phyloP scores from a whole-genome alignment of 2,888 invertebrate genomes.

The Himalopsyche tibetana region DNA sequence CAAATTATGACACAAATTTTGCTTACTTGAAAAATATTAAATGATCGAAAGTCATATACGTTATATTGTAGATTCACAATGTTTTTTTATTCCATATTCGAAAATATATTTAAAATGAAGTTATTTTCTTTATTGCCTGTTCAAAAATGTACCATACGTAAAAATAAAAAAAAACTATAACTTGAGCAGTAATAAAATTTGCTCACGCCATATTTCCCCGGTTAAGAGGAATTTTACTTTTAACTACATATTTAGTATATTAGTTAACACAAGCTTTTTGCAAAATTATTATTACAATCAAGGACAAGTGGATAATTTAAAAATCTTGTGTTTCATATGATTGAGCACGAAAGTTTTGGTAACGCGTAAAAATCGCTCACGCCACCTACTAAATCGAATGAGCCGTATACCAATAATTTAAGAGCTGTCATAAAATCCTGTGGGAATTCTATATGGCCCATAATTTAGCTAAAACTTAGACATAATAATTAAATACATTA shows the following conservation, averaged over 20 bases:
- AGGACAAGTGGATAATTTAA: conserved; percentile 44
- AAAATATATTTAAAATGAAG: neutral
- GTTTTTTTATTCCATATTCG: too few species aligned
- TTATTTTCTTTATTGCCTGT: neutral
- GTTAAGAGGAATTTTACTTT: conserved; percentile 9
- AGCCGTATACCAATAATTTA: neutral
- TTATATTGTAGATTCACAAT: too few species aligned
- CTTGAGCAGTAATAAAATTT: neutral
- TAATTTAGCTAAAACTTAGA: neutral
- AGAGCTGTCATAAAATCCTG: neutral
- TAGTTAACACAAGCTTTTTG: conserved; percentile 2
- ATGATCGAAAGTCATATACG: too few species aligned
- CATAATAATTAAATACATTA: neutral
- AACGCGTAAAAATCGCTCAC: conserved; percentile 9
- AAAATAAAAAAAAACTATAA: neutral
- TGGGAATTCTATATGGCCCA: neutral
- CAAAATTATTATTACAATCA: conserved; percentile 36
- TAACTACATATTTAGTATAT: neutral
- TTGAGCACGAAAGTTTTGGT: conserved; percentile 1
- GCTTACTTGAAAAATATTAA: too few species aligned
- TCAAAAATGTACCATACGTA: neutral
- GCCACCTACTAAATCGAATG: neutral
- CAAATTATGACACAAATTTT: too few species aligned
- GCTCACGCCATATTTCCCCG: conserved; percentile 18
- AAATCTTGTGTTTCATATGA: neutral